Evolutionary conservation across 2,888 invertebrate genomes (phyloP), one percentile per base, ranked within the genome.

Genomic region (Acrobasis suavella): DNA sequence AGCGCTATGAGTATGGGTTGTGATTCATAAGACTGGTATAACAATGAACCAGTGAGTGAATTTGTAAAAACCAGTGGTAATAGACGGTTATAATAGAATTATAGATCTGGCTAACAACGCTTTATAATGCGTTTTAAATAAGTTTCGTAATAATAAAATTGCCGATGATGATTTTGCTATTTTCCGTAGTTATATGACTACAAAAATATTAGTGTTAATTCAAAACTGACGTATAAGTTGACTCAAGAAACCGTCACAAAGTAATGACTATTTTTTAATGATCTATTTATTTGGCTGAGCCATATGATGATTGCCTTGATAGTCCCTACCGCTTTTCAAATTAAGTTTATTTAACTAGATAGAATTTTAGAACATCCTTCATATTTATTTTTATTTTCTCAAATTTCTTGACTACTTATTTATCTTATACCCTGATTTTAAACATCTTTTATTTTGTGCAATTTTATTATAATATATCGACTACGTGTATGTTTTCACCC

Each of bases 211-310:
- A 22, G 22, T 22, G 22, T 32, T 32, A 32, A 32, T 32, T 32
- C 8, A 8, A 32, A 32, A 32, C 32, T 32, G 32, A 32, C 2
- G 32, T 32, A 6, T 32, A 32, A 32, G 32, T 32, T 7, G 1
- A 32, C 32, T 32, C 7, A 32, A 32, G 32, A 32, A 32, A 32
- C 32, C 32, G 32, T 32, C 32, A 7, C 32, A 50, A 59, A 58
- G 60, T 60, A 54, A 60, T 60, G 60, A 60, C 52, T 46, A 52
- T 9, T 46, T 12, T 32, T 8, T n/a, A 22, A 16, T 46, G 7
- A 17, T 49, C 3, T 10, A 56, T 39, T 56, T n/a, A 17, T 52
- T 22, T 56, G 56, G 17, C 58, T 32, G 58, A 58, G 58, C 58
- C 49, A 42, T 58, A 56, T 42, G n/a, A 46, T 46, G 12, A 42